Evolutionary conservation across 1,140 invertebrate genomes (phyloP).

Genomic region (Nebria ingens): DNA sequence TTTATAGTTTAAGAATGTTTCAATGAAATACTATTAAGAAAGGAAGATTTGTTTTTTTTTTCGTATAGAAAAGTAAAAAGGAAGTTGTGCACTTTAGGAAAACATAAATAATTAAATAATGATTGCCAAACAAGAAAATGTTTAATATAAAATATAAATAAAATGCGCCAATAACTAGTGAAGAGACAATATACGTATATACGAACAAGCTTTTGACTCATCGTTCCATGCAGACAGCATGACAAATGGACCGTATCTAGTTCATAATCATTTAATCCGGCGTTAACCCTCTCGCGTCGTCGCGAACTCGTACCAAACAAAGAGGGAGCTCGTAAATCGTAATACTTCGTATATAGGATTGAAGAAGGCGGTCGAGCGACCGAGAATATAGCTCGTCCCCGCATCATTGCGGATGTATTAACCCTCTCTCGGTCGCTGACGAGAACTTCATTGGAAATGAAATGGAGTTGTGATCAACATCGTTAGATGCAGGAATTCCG

Average conservation of each 20-base stretch:
- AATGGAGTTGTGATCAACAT: not conserved
- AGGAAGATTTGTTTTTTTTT: too few relatives aligned
- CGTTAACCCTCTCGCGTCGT: slow-evolving; percentile 30
- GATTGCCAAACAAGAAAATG: not conserved
- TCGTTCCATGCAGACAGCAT: slow-evolving; percentile 24
- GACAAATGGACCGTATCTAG: slow-evolving; percentile 29
- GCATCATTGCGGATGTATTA: slow-evolving; percentile 2
- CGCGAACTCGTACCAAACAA: slow-evolving; percentile 13
- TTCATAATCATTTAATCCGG: slow-evolving; percentile 31
- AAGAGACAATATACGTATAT: not conserved
- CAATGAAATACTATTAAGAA: too few relatives aligned
- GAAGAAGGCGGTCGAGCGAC: not conserved
- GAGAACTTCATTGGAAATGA: not conserved
- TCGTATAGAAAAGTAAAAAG: not conserved
- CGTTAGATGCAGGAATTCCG: not conserved
- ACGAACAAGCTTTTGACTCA: slow-evolving; percentile 5
- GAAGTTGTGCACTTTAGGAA: too few relatives aligned
- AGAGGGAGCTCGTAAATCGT: not conserved
- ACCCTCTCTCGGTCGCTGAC: not conserved
- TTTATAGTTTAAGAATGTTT: too few relatives aligned
- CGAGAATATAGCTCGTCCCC: not conserved
- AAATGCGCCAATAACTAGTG: not conserved
- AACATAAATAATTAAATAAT: too few relatives aligned
- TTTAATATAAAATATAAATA: not conserved
- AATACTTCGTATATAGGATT: not conserved